Evolutionary conservation across 2,888 invertebrate genomes (phyloP).

Genomic region (Caenorhabditis sp.): DNA sequence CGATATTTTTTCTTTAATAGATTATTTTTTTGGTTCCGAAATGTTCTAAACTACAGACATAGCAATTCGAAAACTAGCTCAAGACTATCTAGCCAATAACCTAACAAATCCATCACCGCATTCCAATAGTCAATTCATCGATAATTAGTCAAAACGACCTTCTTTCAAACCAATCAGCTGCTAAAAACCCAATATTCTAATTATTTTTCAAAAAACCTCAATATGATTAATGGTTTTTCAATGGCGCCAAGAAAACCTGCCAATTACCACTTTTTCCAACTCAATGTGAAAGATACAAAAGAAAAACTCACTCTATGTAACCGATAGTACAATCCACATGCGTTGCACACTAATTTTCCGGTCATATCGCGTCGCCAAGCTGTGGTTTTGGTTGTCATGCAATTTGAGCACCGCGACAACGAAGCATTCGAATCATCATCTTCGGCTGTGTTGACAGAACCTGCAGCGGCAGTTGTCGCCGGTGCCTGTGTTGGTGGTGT

Average conservation of each 20-base stretch:
- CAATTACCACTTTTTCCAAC: background rate
- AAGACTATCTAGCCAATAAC: background rate
- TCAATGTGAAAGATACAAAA: background rate
- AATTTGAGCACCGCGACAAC: conserved; percentile 65
- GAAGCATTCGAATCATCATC: conserved; percentile 31
- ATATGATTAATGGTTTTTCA: conserved; percentile 6
- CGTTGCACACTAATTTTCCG: conserved; percentile 69
- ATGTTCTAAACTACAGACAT: no score
- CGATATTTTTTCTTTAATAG: background rate
- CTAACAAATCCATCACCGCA: conserved; percentile 71
- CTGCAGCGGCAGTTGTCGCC: background rate
- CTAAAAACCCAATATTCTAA: conserved; percentile 21
- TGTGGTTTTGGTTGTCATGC: conserved; percentile 68
- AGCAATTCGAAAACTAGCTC: no score
- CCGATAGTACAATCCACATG: conserved; percentile 70
- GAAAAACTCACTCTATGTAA: conserved; percentile 67
- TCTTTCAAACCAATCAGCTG: conserved; percentile 18
- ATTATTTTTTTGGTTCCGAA: no score
- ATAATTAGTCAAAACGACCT: conserved; percentile 42
- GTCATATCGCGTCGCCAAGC: conserved; percentile 68
- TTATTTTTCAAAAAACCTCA: conserved; percentile 23
- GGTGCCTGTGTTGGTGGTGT: background rate
- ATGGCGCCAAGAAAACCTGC: background rate
- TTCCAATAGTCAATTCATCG: conserved; percentile 28
- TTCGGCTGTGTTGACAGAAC: conserved; percentile 7